Evolutionary conservation across 2,797 vertebrate species (phyloP), one percentile per base, ranked within the genome.

Genomic region (Premnoplex brunnescens): DNA sequence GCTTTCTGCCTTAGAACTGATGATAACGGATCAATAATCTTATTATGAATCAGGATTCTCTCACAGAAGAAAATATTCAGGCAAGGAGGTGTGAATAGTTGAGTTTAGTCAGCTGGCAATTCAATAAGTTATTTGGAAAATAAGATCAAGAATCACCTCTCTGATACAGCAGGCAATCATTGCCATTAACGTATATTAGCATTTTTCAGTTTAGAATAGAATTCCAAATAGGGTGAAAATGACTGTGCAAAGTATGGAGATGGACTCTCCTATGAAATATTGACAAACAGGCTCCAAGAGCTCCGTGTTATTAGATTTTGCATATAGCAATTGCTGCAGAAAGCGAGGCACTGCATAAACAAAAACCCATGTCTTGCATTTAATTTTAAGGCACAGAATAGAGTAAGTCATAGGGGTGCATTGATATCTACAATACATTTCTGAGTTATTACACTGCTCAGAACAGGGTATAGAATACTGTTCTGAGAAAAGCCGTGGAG

Each of bases 131-230:
- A 95, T 94, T 96, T 93, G 93, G 75, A 78, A 95, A 97, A 87
- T 72, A 85, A 89, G 84, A 85, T 82, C 66, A 94, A 94, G 94
- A 89, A 90, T 82, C 79, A 83, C 58, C 66, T 94, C 48, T 81
- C 37, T 72, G 81, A 82, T 87, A 84, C 4, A 94, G 81, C n/a
- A 80, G 68, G 95, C 84, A 94, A 62, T 91, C 4, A 3, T 91
- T 96, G 78, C 95, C 78, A 91, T 94, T 95, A 96, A 94, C 1
- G 81, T 88, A 93, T 88, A 97, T 97, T 96, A 97, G 39, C 87
- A 94, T 87, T 94, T 97, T 96, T 95, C 91, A 77, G 79, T 95
- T 95, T 60, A 71, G 69, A 90, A 43, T 37, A 39, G 77, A 82
- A 84, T 94, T 95, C 87, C 62, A 97, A 96, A 94, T 88, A 77